Evolutionary conservation across 2,797 vertebrate species (phyloP).

Genomic region (Esox lucius): DNA sequence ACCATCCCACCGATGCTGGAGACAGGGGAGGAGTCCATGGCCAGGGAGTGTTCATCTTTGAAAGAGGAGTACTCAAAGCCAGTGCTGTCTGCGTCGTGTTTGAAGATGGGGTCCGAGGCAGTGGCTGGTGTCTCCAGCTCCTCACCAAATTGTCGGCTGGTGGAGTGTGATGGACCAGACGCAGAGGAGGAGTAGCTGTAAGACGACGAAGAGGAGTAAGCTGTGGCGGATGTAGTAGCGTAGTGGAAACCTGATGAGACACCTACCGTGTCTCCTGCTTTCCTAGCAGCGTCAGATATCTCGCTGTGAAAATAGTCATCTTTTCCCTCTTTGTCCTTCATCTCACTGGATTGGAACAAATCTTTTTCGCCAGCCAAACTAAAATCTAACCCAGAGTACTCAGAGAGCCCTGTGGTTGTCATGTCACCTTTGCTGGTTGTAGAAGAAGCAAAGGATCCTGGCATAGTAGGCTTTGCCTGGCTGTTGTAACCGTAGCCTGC

Average conservation of each 20-base stretch:
- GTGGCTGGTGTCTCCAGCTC: constrained; percentile 76
- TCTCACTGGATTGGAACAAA: constrained; percentile 43
- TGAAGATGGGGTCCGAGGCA: constrained; percentile 69
- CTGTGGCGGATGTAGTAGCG: constrained; percentile 68
- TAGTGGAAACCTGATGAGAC: constrained; percentile 79
- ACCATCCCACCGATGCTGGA: constrained; percentile 61
- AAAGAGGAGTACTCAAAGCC: constrained; percentile 71
- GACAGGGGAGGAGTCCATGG: constrained; percentile 66
- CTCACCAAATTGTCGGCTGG: constrained; percentile 80
- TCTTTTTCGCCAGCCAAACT: constrained; percentile 62
- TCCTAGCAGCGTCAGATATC: constrained; percentile 50
- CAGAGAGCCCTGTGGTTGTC: constrained; percentile 49
- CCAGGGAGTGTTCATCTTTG: constrained; percentile 77
- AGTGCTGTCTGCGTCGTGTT: constrained; percentile 47
- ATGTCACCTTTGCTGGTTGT: constrained; percentile 50
- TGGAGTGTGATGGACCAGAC: constrained; percentile 80
- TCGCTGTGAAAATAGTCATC: constrained; percentile 61
- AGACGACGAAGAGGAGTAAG: constrained; percentile 80
- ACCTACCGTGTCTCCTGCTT: constrained; percentile 47
- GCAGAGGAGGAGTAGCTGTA: constrained; percentile 83
- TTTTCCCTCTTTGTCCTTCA: constrained; percentile 48
- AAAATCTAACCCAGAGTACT: constrained; percentile 66
- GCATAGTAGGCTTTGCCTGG: constrained; percentile 33
- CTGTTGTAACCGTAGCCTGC: constrained; percentile 63
- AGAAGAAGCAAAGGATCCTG: constrained; percentile 12